A percentile compares a stretch with the other conserved stretches of the same genome.
phyloP scores from a whole-genome alignment of 2,113 vertebrate species.

The Sorex fumeus region DNA sequence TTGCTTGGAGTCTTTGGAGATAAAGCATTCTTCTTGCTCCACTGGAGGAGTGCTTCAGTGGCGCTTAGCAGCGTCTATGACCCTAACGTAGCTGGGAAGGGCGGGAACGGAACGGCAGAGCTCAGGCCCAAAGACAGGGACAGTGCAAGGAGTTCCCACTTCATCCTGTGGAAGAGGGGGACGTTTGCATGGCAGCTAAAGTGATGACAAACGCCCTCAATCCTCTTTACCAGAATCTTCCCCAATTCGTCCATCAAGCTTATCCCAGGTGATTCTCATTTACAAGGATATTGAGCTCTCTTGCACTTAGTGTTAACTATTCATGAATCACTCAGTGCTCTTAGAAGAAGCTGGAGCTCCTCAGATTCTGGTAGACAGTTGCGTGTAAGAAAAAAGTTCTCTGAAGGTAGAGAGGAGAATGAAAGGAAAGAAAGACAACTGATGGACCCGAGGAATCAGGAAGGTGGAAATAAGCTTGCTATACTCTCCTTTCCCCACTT shows the following conservation, averaged over 20 bases:
- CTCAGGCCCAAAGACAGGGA: constrained; percentile 28
- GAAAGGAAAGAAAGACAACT: background rate
- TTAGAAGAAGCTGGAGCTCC: background rate
- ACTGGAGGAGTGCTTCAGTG: background rate
- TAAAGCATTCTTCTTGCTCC: constrained; percentile 41
- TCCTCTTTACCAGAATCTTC: constrained; percentile 41
- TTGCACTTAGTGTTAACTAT: background rate
- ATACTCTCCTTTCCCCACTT: accelerated
- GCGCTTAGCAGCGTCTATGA: constrained; percentile 10
- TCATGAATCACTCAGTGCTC: constrained; percentile 39
- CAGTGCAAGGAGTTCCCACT: background rate
- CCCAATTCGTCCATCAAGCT: accelerated
- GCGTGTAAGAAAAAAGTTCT: background rate
- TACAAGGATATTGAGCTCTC: constrained; percentile 3
- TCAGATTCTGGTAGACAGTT: background rate
- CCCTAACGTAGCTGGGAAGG: constrained; percentile 27
- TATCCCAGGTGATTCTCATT: constrained; percentile 56
- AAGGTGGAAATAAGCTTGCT: accelerated
- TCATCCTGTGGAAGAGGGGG: constrained; percentile 6
- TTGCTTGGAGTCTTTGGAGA: constrained; percentile 57
- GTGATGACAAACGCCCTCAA: constrained; percentile 57
- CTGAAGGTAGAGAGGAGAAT: background rate
- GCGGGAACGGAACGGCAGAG: background rate
- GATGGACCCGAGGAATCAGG: accelerated
- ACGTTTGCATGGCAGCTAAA: constrained; percentile 53